Conservation (phyloP, 2,797 vertebrate species). For the Urophycis tenuis region DNA sequence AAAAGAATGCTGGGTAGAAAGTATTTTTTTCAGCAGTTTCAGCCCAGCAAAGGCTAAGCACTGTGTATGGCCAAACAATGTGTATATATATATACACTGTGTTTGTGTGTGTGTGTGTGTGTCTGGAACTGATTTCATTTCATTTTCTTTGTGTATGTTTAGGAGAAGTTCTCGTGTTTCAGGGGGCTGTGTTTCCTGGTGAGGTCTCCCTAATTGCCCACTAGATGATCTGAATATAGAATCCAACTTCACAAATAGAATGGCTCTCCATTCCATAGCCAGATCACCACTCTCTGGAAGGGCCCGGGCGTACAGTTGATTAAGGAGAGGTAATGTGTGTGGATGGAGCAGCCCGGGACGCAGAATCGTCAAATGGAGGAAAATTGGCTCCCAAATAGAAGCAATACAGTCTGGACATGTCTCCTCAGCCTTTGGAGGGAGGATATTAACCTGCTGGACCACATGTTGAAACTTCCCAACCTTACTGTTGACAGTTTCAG, state of each 20-base stretch:
- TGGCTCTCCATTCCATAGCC: slow-evolving; percentile 22
- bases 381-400: slow-evolving; percentile 53
- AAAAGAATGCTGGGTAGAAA: slow-evolving; percentile 16
- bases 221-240: slow-evolving; percentile 37
- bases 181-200: slow-evolving; percentile 19
- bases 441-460: slow-evolving; percentile 70
- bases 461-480: slow-evolving; percentile 69
- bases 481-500: slow-evolving; percentile 79
- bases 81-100: too few species aligned
- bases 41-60: slow-evolving; percentile 36
- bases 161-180: slow-evolving; percentile 40
- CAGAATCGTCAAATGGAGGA: slow-evolving; percentile 49
- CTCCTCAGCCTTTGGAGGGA: slow-evolving; percentile 59
- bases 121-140: slow-evolving; percentile 49
- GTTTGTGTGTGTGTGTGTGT: slow-evolving; percentile 4
- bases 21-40: slow-evolving; percentile 24
- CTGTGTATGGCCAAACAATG: background rate
- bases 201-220: slow-evolving; percentile 30
- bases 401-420: slow-evolving; percentile 60
- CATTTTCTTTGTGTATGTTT: slow-evolving; percentile 42
- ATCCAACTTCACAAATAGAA: slow-evolving; percentile 39
- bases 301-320: slow-evolving; percentile 37
- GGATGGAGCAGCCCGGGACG: slow-evolving; percentile 37
- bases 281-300: slow-evolving; percentile 34
- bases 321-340: slow-evolving; percentile 43